phyloP scores from a whole-genome alignment of 2,797 vertebrate genomes.

The Mormyrops attenuatus region DNA sequence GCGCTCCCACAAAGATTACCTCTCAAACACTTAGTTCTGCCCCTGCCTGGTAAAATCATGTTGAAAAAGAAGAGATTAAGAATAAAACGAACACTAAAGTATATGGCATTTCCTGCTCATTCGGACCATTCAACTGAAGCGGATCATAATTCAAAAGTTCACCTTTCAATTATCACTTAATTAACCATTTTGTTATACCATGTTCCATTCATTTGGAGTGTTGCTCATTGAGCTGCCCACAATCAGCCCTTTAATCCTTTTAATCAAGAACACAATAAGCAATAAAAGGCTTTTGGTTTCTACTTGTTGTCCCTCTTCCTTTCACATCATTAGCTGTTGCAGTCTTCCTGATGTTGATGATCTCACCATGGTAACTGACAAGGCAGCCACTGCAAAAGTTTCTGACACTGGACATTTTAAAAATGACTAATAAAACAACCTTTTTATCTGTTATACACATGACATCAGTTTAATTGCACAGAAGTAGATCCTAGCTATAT shows the following conservation, averaged over 20 bases:
- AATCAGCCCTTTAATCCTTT: constrained; percentile 5
- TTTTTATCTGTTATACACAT: background rate
- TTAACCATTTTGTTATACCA: background rate
- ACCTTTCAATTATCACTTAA: constrained; percentile 13
- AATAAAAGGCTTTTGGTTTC: background rate
- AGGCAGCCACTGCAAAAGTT: background rate
- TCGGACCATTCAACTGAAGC: background rate
- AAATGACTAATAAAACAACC: background rate
- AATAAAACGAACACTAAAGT: background rate
- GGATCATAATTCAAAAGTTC: background rate
- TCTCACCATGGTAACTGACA: background rate
- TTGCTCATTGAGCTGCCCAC: background rate
- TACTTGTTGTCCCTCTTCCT: background rate
- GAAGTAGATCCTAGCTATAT: background rate
- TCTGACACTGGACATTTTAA: background rate
- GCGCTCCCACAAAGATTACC: background rate
- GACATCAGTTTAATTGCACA: background rate
- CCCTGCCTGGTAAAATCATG: background rate
- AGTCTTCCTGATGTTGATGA: background rate
- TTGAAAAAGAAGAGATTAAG: background rate
- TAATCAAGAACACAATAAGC: background rate
- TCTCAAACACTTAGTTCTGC: background rate
- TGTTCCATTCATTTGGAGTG: background rate
- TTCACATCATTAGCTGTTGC: background rate
- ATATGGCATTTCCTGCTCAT: background rate